Conservation (phyloP, 1,140 invertebrate species). For the Pectinophora gossypiella region DNA sequence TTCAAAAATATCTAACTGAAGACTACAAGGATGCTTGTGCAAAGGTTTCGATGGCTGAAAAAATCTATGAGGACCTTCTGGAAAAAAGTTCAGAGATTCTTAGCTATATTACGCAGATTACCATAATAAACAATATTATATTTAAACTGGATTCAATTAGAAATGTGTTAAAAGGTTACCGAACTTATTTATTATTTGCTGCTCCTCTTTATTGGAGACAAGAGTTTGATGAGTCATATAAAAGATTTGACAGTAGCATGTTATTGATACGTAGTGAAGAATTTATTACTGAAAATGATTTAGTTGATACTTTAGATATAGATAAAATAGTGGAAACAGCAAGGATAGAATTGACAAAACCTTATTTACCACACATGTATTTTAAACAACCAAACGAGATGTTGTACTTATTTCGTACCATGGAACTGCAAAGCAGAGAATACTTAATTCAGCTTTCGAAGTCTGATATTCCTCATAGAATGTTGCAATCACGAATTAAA, state of each 20-base stretch:
- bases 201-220: constrained; percentile 78
- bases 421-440: constrained; percentile 80
- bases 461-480: constrained; percentile 74
- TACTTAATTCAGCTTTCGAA: constrained; percentile 79
- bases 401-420: constrained; percentile 76
- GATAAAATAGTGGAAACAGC: constrained; percentile 60
- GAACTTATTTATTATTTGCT: constrained; percentile 79
- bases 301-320: constrained; percentile 56
- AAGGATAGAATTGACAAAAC: constrained; percentile 57
- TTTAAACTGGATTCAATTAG: constrained; percentile 80
- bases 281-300: constrained; percentile 55
- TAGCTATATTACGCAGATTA: constrained; percentile 62
- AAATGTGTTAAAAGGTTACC: constrained; percentile 78
- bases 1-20: constrained; percentile 79
- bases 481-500: constrained; percentile 71
- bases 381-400: constrained; percentile 77
- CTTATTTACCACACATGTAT: constrained; percentile 70
- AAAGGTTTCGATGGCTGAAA: constrained; percentile 71
- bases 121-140: constrained; percentile 75
- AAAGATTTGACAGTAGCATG: constrained; percentile 38
- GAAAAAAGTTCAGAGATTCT: constrained; percentile 74
- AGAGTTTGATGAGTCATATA: constrained; percentile 60
- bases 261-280: constrained; percentile 40
- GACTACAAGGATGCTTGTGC: constrained; percentile 78
- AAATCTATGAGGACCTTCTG: constrained; percentile 63